Conservation (phyloP, 2,797 vertebrate species). For the Centropyge bicolor region DNA sequence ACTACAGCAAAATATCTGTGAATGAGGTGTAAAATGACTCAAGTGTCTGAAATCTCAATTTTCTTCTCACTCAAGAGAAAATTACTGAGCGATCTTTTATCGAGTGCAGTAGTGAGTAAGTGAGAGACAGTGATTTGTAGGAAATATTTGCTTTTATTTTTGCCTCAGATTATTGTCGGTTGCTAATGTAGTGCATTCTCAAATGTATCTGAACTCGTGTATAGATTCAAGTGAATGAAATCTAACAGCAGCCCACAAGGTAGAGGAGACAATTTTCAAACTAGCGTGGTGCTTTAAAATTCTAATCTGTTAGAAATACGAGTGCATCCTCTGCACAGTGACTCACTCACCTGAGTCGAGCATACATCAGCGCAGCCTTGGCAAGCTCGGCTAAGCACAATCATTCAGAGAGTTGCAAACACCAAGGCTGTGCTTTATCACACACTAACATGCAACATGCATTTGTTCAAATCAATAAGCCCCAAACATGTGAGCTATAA, state of each 20-base stretch:
- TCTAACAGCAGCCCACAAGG: neutral
- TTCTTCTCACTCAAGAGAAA: neutral
- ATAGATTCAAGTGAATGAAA: neutral
- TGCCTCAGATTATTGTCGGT: neutral
- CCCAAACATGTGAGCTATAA: conserved; percentile 59
- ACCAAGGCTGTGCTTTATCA: conserved; percentile 61
- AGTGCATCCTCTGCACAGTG: conserved; percentile 25
- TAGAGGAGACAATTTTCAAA: neutral
- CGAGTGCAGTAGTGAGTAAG: no score
- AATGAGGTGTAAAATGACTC: neutral
- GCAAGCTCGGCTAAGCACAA: conserved; percentile 53
- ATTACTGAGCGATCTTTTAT: neutral
- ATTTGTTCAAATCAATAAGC: conserved; percentile 62
- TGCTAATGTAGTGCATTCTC: neutral
- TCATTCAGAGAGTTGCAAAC: conserved; percentile 53
- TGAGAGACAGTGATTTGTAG: no score
- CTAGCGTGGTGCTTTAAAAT: neutral
- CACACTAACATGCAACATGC: conserved; percentile 59
- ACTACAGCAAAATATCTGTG: neutral
- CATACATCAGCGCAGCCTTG: conserved; percentile 55
- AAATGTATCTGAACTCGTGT: neutral
- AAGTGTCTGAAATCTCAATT: neutral
- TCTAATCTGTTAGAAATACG: conserved; percentile 21
- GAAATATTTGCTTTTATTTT: neutral
- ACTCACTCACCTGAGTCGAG: conserved; percentile 50